Evolutionary conservation across 2,113 vertebrate genomes (phyloP), one percentile per base, ranked within the genome.

Genomic region (Halichoerus grypus): DNA sequence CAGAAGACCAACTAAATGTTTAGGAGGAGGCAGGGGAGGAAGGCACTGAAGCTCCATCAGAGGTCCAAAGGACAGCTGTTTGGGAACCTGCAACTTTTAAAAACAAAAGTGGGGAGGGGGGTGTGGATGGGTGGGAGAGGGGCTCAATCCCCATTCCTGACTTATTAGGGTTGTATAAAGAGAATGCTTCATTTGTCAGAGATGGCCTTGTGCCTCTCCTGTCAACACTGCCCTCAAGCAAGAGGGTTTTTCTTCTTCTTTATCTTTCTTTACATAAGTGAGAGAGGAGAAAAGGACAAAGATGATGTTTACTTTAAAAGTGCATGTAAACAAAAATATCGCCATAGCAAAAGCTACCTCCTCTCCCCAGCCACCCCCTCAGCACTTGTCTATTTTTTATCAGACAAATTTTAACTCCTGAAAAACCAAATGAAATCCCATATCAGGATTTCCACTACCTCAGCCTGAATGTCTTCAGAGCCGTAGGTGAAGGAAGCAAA

Each of bases 321-420:
- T 69, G 82, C 61, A 42, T 26, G 4, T 61, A 94, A 89, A 89
- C 18, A 91, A 82, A 96, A 96, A 79, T 67, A 61, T 59, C 55
- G 90, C 55, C 42, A 59, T 24, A 55, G 24, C 42, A 61, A 87
- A 87, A n/a, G 36, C n/a, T 24, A 77, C 36, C 14, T 55, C 19
- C 51, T 95, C n/a, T 59, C 31, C 16, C 26, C 39, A 14, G 26
- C 28, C 9, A 57, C 7, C 0, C 5, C 18, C 28, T 21, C 55
- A 31, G 26, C 18, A 82, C 16, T 61, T 42, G 7, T 42, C 39
- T 77, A 42, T n/a, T 81, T 80, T 81, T 87, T 21, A 86, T 89
- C 49, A 72, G 28, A 53, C 16, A 26, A 21, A 53, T 90, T 82
- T 87, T 81, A 84, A 92, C 55, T 92, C 61, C 39, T 12, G 10